Evolutionary conservation across 2,113 vertebrate genomes (phyloP).

Genomic region (Brachypodius melanocephalos): DNA sequence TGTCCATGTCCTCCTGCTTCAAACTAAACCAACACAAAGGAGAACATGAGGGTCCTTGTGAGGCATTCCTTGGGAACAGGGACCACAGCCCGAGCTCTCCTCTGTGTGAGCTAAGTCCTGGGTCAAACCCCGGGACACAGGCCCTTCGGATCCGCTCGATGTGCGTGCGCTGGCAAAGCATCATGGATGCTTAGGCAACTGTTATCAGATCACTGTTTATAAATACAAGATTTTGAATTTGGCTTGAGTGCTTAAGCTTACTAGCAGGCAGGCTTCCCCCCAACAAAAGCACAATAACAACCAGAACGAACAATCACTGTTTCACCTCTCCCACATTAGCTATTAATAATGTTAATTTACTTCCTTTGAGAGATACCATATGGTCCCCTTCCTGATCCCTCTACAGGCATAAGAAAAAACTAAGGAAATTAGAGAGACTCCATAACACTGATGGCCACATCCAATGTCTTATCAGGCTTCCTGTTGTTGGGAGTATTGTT

Average conservation of each 20-base stretch:
- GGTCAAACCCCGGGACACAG: background rate
- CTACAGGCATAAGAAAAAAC: conserved; percentile 51
- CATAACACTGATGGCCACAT: conserved; percentile 59
- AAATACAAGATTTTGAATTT: conserved; percentile 48
- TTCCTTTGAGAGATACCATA: conserved; percentile 60
- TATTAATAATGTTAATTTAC: conserved; percentile 67
- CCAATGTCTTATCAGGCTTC: conserved; percentile 66
- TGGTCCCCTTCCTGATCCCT: conserved; percentile 50
- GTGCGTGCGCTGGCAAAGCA: conserved; percentile 43
- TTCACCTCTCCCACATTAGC: conserved; percentile 64
- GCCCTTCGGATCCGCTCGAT: background rate
- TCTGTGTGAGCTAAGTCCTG: background rate
- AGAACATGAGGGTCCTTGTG: accelerated
- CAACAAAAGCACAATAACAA: conserved; percentile 59
- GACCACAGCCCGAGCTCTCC: background rate
- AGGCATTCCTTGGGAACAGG: accelerated
- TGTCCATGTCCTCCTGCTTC: background rate
- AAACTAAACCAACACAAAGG: background rate
- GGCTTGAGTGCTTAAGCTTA: conserved; percentile 25
- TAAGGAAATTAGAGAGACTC: conserved; percentile 57
- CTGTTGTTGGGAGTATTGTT: conserved; percentile 66
- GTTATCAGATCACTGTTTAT: conserved; percentile 55
- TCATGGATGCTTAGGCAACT: conserved; percentile 26
- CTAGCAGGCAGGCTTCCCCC: conserved; percentile 38
- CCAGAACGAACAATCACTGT: conserved; percentile 38